phyloP scores from a whole-genome alignment of 2,888 invertebrate genomes.

The Noctua fimbriata region DNA sequence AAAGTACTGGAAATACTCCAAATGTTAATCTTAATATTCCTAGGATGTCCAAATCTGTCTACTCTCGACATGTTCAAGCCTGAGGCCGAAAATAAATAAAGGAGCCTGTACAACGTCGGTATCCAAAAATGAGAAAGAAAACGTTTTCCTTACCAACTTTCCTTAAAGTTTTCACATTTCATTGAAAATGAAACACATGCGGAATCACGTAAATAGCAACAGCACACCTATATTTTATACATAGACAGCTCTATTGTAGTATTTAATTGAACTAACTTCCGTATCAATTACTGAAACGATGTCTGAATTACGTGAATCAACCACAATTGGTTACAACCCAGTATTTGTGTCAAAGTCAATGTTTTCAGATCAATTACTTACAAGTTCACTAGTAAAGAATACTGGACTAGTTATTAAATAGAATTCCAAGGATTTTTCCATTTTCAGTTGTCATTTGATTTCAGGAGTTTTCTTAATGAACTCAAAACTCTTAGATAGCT shows the following conservation, averaged over 20 bases:
- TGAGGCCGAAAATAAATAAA: background rate
- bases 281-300: slow-evolving; percentile 44
- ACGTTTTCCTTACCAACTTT: background rate
- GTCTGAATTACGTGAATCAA: slow-evolving; percentile 33
- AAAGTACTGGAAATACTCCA: background rate
- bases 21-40: background rate
- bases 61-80: background rate
- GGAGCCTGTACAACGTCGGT: background rate
- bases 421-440: background rate
- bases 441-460: background rate
- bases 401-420: slow-evolving; percentile 7
- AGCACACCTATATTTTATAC: background rate
- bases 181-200: background rate
- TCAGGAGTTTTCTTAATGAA: background rate
- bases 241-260: slow-evolving; percentile 6
- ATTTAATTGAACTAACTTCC: slow-evolving; percentile 49
- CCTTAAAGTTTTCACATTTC: background rate
- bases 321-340: slow-evolving; percentile 22
- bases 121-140: background rate
- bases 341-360: slow-evolving; percentile 41
- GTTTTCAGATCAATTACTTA: slow-evolving; percentile 33
- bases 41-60: background rate
- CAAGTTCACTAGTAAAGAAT: slow-evolving; percentile 15
- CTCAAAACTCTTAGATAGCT: too few relatives aligned
- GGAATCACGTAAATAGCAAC: slow-evolving; percentile 8